phyloP scores from a whole-genome alignment of 2,888 invertebrate genomes.

The Amiota mariae region DNA sequence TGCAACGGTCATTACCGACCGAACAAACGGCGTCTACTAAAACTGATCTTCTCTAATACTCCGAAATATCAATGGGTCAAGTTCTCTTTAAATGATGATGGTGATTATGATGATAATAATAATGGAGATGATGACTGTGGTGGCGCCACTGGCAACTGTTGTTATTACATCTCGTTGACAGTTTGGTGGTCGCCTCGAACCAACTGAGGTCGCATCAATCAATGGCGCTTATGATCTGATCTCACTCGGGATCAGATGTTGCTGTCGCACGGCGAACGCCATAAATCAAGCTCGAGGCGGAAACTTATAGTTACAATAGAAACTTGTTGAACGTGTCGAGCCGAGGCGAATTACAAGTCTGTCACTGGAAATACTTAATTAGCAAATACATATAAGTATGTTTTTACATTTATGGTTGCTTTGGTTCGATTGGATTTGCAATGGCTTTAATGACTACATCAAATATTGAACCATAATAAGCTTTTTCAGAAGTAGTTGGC shows the following conservation, averaged over 20 bases:
- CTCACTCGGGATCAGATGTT: not conserved
- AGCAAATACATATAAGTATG: conserved; percentile 41
- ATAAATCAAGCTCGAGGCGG: conserved; percentile 46
- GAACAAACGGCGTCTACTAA: conserved; percentile 19
- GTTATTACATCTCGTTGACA: not conserved
- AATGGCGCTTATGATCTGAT: conserved; percentile 30
- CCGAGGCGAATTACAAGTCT: conserved; percentile 52
- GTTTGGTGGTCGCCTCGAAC: conserved; percentile 11
- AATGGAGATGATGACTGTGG: conserved; percentile 4
- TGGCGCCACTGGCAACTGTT: not conserved
- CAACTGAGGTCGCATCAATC: conserved; percentile 56
- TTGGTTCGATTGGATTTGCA: conserved; percentile 28
- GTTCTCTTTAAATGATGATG: conserved; percentile 49
- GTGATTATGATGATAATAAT: conserved; percentile 13
- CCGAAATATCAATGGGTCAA: conserved; percentile 61
- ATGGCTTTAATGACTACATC: conserved; percentile 53
- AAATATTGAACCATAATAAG: conserved; percentile 37
- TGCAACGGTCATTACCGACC: conserved; percentile 48
- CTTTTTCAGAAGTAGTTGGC: conserved; percentile 32
- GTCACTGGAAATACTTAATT: conserved; percentile 16
- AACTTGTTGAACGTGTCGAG: not conserved
- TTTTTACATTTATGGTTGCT: conserved; percentile 42
- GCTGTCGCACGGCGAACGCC: conserved; percentile 31
- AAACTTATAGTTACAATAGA: not conserved
- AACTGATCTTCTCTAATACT: not conserved